These are phyloP conservation scores for Euphysa ruthae DNA, from an alignment of 30 jellyfish, hydroid and myxozoan genomes.

Conservation along the genomic window DNA sequence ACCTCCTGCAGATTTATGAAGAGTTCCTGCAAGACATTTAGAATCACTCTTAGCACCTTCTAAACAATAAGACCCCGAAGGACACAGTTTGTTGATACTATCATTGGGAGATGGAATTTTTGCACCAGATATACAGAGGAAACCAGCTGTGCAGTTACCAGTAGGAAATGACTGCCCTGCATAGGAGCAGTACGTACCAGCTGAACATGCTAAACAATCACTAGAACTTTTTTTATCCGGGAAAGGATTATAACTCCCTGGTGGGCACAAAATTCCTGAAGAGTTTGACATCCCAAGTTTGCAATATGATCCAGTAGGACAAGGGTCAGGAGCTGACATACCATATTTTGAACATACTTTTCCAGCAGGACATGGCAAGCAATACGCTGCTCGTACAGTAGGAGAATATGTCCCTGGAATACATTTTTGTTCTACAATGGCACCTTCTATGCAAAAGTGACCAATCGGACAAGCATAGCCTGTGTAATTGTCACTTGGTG, in stretches of 20 bases:
- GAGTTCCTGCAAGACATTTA: constrained; percentile 87
- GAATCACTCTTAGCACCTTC: constrained; percentile 56
- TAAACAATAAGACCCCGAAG: constrained; percentile 67
- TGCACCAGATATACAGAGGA: constrained; percentile 55
- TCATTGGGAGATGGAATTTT: constrained; percentile 59
- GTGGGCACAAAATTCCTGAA: constrained; percentile 55
- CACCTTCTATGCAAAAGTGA: constrained; percentile 78
- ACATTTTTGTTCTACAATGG: constrained; percentile 45
- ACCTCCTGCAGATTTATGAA: constrained; percentile 67
- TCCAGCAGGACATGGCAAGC: constrained; percentile 70
- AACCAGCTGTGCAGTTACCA: constrained; percentile 76
- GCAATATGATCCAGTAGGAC: constrained; percentile 88
- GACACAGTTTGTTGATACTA: constrained; percentile 36
- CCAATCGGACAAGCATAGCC: constrained; percentile 89
- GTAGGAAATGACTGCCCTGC: constrained; percentile 63
- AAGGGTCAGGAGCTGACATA: constrained; percentile 49
- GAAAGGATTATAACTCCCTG: constrained; percentile 72
- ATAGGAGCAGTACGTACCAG: constrained; percentile 69
- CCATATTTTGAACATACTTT: constrained; percentile 62
- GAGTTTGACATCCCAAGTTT: constrained; percentile 45
- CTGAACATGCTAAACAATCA: constrained; percentile 69
- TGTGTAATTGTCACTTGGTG: constrained; percentile 46
- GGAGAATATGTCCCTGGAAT: constrained; percentile 77
- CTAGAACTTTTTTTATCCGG: constrained; percentile 25
- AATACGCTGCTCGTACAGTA: constrained; percentile 35